A percentile compares a stretch with the other conserved stretches of the same genome.
Conservation (phyloP, 1,140 invertebrate genomes). For the Stegodyphus mimosarum region DNA sequence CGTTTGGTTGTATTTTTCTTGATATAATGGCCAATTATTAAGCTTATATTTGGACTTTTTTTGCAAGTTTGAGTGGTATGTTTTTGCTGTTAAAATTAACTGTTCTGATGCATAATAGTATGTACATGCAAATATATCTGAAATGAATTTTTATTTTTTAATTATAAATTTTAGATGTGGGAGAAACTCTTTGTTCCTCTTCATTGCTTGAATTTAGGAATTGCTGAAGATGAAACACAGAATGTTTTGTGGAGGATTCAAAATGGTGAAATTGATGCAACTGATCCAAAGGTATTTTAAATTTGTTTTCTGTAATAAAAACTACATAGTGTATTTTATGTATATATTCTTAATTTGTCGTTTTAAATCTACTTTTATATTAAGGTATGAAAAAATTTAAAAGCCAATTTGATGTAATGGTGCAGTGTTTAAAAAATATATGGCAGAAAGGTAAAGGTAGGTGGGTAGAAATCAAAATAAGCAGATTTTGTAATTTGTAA, state of each 20-base stretch:
- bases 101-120: background rate
- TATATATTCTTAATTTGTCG: no score
- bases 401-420: no score
- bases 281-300: conserved; percentile 81
- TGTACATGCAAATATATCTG: background rate
- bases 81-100: background rate
- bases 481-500: no score
- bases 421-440: no score
- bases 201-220: conserved; percentile 90
- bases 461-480: no score
- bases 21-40: no score
- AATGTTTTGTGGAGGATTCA: conserved; percentile 88
- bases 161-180: conserved; percentile 74
- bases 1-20: no score
- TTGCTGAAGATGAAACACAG: conserved; percentile 86
- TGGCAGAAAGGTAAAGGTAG: no score
- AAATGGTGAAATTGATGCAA: conserved; percentile 88
- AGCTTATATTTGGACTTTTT: no score
- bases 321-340: no score
- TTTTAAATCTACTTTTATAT: no score
- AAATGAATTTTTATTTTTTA: background rate
- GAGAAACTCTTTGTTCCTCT: conserved; percentile 86
- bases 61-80: background rate
- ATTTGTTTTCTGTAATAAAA: background rate
- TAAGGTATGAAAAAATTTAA: no score